Conservation (phyloP, 2,888 invertebrate genomes). For the Ochropleura leucogaster region DNA sequence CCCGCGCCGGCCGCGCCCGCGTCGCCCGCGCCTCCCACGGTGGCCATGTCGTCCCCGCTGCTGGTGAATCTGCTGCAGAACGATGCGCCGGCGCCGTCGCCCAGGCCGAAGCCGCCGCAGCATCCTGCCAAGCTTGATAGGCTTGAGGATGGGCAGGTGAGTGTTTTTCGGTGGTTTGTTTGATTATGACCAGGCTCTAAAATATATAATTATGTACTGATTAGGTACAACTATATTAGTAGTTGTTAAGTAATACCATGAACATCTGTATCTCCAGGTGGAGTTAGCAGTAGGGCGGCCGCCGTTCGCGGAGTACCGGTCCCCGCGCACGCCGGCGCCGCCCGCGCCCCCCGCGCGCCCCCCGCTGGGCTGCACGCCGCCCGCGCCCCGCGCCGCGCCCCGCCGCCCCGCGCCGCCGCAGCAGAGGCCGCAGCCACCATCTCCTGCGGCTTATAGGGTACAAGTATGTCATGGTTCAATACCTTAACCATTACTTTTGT, state of each 20-base stretch:
- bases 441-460: constrained; percentile 46
- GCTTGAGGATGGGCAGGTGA: constrained; percentile 84
- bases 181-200: too few species aligned
- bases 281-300: constrained; percentile 84
- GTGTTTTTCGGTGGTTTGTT: constrained; percentile 3
- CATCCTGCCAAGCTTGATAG: constrained; percentile 84
- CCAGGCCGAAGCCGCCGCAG: constrained; percentile 78
- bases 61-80: constrained; percentile 98
- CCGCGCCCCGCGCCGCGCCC: constrained; percentile 65
- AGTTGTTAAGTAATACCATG: not conserved
- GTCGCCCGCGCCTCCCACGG: constrained; percentile 77
- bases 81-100: constrained; percentile 91
- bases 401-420: constrained; percentile 29
- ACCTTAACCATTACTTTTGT: too few species aligned
- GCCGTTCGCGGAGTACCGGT: constrained; percentile 82
- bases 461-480: constrained; percentile 16
- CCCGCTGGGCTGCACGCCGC: constrained; percentile 72
- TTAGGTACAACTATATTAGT: not conserved
- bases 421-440: constrained; percentile 7
- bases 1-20: constrained; percentile 71
- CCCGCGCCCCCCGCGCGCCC: constrained; percentile 60
- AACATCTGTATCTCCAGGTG: constrained; percentile 71
- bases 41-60: constrained; percentile 96
- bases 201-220: too few species aligned
- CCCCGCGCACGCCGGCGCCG: constrained; percentile 70